Evolutionary conservation across 1,140 invertebrate genomes (phyloP), one percentile per base, ranked within the genome.

Genomic region (Melanaphis sacchari): DNA sequence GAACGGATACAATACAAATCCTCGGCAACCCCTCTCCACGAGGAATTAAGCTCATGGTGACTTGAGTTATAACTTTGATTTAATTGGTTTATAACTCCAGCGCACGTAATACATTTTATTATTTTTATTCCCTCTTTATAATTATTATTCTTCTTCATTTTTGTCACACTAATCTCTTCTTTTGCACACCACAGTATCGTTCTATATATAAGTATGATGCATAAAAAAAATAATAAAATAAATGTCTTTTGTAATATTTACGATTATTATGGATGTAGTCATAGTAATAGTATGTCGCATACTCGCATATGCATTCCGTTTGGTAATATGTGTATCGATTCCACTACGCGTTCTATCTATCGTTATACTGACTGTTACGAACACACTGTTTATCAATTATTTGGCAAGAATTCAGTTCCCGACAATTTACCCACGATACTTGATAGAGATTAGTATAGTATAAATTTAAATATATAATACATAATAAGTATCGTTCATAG

Each of bases 1-100:
- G 26, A 26, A 46, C 31, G 22, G n/a, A 49, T 88, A 36, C 85
- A 22, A 40, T 76, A 76, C 88, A 54, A 89, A 89, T 89, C 88
- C 49, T 36, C n/a, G 36, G 49, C 49, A 52, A 31, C 46, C 22
- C 88, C 46, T 36, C 87, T 52, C n/a, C 49, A 8, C 46, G 46
- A 22, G 87, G 87, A 89, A 89, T 89, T 52, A 89, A 89, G 43
- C 87, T 36, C 87, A 38, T 15, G 87, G 88, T 54, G 88, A 89
- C 88, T 89, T 89, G 88, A 89, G 36, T 89, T 54, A 89, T 89
- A 54, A 89, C 88, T 89, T 89, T 54, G 46, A 54, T 89, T 89
- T 89, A 89, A 89, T 89, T 89, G 88, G 88, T 89, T 89, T 54
- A 46, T 43, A 43, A 87, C 84, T 87, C 40, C 84, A 49, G 59